These are phyloP conservation scores for Magallana gigas DNA, from an alignment of 1,140 invertebrate genomes.

Conservation along the genomic window DNA sequence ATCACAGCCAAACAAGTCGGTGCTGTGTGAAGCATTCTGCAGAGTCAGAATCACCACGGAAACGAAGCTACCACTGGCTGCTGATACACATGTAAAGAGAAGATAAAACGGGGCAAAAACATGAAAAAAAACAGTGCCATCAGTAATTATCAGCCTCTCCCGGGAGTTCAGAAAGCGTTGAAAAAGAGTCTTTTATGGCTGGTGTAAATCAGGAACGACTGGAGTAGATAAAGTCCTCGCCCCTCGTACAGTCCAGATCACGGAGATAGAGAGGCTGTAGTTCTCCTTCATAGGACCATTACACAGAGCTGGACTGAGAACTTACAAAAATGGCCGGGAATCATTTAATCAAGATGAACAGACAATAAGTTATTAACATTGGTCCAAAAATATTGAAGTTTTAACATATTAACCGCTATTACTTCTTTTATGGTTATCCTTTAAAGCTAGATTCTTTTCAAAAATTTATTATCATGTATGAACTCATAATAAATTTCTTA, in stretches of 20 bases:
- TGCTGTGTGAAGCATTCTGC: not conserved
- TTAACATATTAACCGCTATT: no score
- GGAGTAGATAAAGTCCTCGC: not conserved
- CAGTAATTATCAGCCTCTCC: conserved; percentile 32
- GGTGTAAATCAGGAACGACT: conserved; percentile 4
- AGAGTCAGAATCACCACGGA: conserved; percentile 20
- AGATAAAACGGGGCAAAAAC: conserved; percentile 9
- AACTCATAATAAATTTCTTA: no score
- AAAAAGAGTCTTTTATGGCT: conserved; percentile 8
- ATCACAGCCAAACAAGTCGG: not conserved
- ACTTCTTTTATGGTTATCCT: no score
- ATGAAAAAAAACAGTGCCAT: conserved; percentile 21
- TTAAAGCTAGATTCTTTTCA: no score
- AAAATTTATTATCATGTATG: no score
- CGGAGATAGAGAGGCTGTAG: not conserved
- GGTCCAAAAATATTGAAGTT: no score
- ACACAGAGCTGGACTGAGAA: not conserved
- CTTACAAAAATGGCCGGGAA: not conserved
- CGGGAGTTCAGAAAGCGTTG: conserved; percentile 25
- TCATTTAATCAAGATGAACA: not conserved
- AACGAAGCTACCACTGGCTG: not conserved
- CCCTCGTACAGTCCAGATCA: not conserved
- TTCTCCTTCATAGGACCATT: not conserved
- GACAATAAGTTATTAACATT: no score
- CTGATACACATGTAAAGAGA: conserved; percentile 23